A percentile compares a stretch with the other conserved stretches of the same genome.
phyloP scores from a whole-genome alignment of 2,797 vertebrate genomes.

The Holocentrus rufus region DNA sequence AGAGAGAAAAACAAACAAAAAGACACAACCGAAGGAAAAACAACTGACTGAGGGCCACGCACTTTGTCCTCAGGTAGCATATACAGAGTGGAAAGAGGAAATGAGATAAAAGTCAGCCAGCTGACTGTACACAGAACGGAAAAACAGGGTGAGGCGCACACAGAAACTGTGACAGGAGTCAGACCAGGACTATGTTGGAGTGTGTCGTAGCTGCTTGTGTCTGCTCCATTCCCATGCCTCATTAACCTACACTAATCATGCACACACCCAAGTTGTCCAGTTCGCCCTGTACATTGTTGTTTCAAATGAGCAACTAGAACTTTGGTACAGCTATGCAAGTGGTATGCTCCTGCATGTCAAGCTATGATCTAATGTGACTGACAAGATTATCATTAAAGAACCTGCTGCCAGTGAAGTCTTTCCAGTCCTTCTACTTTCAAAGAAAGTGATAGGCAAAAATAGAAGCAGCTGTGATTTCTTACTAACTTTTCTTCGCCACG shows the following conservation, averaged over 20 bases:
- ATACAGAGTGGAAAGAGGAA: slow-evolving; percentile 13
- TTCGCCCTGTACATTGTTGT: neutral
- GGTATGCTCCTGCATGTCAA: too few species aligned
- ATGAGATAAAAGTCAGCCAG: slow-evolving; percentile 26
- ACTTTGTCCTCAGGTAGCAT: neutral
- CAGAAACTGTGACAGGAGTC: neutral
- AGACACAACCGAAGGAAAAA: neutral
- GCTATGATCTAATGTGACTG: too few species aligned
- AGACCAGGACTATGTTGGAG: slow-evolving; percentile 3
- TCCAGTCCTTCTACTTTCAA: neutral
- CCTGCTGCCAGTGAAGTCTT: neutral
- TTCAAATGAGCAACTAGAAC: neutral
- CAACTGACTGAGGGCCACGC: neutral
- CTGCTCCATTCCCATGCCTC: neutral
- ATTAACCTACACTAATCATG: neutral
- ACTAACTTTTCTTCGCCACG: neutral
- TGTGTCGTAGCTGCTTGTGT: neutral
- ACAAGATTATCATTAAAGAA: neutral
- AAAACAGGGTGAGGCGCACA: neutral
- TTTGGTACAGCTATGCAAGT: neutral
- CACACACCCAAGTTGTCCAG: neutral
- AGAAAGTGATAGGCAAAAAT: neutral
- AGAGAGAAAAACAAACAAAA: neutral
- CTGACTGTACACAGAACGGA: slow-evolving; percentile 10
- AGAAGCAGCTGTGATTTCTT: neutral